Base-by-base conservation (phyloP, 2,113 vertebrate genomes). In the Otolemur garnettii region DNA sequence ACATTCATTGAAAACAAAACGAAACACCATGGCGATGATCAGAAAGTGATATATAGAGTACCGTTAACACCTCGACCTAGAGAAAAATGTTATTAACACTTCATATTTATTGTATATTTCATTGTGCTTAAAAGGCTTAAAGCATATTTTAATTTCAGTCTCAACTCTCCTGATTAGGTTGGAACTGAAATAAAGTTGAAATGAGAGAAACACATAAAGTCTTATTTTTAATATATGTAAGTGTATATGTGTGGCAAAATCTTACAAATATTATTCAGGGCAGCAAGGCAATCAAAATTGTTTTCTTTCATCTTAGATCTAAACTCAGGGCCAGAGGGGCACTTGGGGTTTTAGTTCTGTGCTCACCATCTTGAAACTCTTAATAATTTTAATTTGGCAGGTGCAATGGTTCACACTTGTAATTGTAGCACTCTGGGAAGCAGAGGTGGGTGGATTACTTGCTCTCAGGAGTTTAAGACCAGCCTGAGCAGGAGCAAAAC, bases 171-270 rank as follows among this genome's bases (percentile, higher is more conserved):
- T 66, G 5, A 38, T 89, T 72, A 89, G 69, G n/a, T 80, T 4
- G 38, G 74, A 60, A 95, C 22, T 57, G 8, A 82, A 90, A 71
- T 80, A 82, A 77, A 83, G 60, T 66, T 87, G 78, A 87, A 91
- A 80, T 93, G 57, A 30, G 38, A 3, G 50, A 64, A 81, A 88
- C 13, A 60, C 38, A 84, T 53, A 22, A 84, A 91, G 28, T 55
- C 83, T 42, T 55, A 55, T 24, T 19, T 55, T 13, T 62, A 69
- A 53, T 62, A 30, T 66, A 53, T 59, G 6, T 17, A 38, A 11
- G 6, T 81, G 6, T 72, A 12, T 81, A 15, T 11, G 55, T 33
- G n/a, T 60, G 12, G 72, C 10, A 75, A 74, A 75, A 68, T 90
- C 22, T 53, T 71, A 82, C 33, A 77, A 26, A 84, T 55, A 53